A percentile compares a stretch with the other conserved stretches of the same genome.
These are phyloP conservation scores for Notiomystis cincta DNA, from an alignment of 2,113 vertebrate genomes.

Conservation along the genomic window DNA sequence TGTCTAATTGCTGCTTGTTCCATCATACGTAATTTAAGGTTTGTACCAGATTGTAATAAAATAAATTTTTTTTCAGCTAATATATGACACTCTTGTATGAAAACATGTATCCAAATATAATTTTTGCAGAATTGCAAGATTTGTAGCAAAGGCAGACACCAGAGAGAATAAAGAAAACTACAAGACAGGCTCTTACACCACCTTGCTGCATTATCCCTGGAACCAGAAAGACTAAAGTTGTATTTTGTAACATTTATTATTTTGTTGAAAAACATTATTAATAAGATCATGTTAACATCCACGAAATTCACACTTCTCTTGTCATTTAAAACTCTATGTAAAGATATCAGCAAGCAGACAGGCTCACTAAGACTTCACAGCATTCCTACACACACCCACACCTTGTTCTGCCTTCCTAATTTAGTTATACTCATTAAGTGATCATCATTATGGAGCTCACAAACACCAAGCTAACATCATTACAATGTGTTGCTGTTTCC, in stretches of 20 bases:
- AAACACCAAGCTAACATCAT: background rate
- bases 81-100: background rate
- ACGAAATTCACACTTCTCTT: background rate
- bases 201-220: background rate
- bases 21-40: background rate
- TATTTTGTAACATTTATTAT: fast-evolving
- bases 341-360: background rate
- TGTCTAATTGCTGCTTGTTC: background rate
- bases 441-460: background rate
- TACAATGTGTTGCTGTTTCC: background rate
- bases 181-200: background rate
- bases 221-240: background rate
- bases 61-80: background rate
- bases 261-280: background rate
- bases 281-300: background rate
- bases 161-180: background rate
- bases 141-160: background rate
- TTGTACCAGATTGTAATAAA: background rate
- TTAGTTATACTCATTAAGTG: background rate
- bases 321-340: background rate
- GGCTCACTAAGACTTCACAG: background rate
- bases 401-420: background rate
- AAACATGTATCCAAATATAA: background rate
- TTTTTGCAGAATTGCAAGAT: background rate
- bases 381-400: background rate